A percentile compares a stretch with the other conserved stretches of the same genome.
Evolutionary conservation across 2,797 vertebrate genomes (phyloP).

Genomic region (Lindbergichthys nudifrons): DNA sequence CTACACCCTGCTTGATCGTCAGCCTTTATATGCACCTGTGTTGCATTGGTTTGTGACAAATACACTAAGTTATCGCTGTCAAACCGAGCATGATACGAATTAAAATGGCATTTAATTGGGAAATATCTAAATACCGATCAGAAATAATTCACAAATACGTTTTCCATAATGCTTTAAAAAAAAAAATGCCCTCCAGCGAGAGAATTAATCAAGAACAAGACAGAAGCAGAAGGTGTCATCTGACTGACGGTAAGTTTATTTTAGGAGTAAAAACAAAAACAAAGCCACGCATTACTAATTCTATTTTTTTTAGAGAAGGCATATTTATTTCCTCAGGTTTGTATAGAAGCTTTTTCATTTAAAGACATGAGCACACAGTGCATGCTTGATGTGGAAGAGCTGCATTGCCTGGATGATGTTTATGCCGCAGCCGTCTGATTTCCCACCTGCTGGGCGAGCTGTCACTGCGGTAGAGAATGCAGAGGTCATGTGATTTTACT

Average conservation of each 20-base stretch:
- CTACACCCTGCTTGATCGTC: not conserved
- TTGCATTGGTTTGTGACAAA: not conserved
- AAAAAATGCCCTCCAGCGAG: not conserved
- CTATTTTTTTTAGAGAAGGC: not conserved
- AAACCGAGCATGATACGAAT: not conserved
- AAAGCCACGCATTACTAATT: not conserved
- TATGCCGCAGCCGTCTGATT: conserved; percentile 15
- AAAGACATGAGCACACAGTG: not conserved
- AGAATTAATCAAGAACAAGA: not conserved
- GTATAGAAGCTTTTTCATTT: not conserved
- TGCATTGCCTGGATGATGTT: conserved; percentile 18
- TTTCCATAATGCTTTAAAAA: not conserved
- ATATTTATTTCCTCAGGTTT: not conserved
- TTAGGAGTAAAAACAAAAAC: not conserved
- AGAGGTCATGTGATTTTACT: conserved; percentile 46
- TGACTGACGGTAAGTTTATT: not conserved
- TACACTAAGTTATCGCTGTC: not conserved
- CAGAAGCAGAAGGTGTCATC: not conserved
- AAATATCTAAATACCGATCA: not conserved
- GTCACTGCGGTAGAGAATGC: conserved; percentile 14
- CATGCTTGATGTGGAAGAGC: not conserved
- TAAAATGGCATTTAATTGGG: not conserved
- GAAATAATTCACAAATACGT: not conserved
- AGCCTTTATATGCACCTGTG: not conserved
- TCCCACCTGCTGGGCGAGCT: conserved; percentile 44